Base-by-base conservation (phyloP, 2,888 invertebrate species). In the Leucophenga montana region DNA sequence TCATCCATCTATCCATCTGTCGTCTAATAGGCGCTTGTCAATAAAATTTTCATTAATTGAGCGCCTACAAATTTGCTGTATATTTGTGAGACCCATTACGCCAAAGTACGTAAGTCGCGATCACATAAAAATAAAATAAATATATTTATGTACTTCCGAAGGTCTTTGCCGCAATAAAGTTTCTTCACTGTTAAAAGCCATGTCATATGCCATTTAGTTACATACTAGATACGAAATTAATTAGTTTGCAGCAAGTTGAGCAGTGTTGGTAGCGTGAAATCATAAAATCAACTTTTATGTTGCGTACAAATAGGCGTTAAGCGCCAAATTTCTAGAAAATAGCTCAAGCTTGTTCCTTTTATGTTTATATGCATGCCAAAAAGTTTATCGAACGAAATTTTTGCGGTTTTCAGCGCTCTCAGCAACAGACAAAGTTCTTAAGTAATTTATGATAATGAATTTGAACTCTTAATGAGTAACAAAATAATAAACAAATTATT, bases 401-500 rank as follows among this genome's bases (percentile, higher is more conserved):
- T 18, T 13, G 13, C n/a, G 33, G 18, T 6, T 14, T 46, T 13
- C n/a, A 33, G 61, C 61, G 18, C 16, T 1, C 8, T 33, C 39
- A 11, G 33, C 61, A 39, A 61, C 44, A 50, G 16, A 2, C 2
- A 68, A 68, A 68, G 50, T 44, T 48, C 8, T 67, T 59, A 62
- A 20, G 53, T 22, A 78, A 83, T 83, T 82, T 83, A 77, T 77
- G 72, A 74, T 18, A 71, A 75, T 79, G 75, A 78, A 76, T 83
- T 82, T 79, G 74, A 82, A 78, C 83, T 75, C 66, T 79, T 83
- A 83, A 82, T 82, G 79, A 79, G 72, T 73, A 66, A 33, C 46
- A 80, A 61, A 73, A 73, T 76, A 76, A 79, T 82, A 83, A 82
- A 82, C 82, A 83, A 83, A 83, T 82, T 80, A 83, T 79, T 78